Evolutionary conservation across 2,797 vertebrate genomes (phyloP), one percentile per base, ranked within the genome.

Genomic region (Etheostoma perlongum): DNA sequence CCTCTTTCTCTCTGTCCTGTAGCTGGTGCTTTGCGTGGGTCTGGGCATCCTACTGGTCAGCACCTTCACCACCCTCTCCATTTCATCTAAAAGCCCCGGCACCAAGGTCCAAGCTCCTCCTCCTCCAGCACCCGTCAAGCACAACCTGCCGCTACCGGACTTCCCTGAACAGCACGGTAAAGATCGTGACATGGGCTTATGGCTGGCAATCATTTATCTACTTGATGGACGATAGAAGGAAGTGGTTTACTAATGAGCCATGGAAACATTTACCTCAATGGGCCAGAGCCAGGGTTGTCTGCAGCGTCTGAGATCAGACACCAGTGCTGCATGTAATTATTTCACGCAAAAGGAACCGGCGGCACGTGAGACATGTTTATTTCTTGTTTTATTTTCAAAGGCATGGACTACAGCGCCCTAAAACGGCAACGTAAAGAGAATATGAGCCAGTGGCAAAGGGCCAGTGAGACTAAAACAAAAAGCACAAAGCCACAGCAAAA

Each of bases 1-100:
- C 1, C 6, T 51, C 53, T 58, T 25, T 60, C 36, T 70, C 51
- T 62, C 18, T 61, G 14, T 61, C 62, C 10, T 85, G 51, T 83
- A 99, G 98, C 92, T 99, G 70, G 97, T 99, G 73, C 93, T 99
- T 33, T 97, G 93, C 77, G 97, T 99, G 0, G 98, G 98, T 67
- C 95, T 99, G 78, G 96, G 97, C 6, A 96, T 99, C 86, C 95
- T 99, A 64, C 94, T 99, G 42, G 87, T 99, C 87, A 99, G 98
- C 89, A 99, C 98, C 0, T 92, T 98, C 51, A 97, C 96, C 79
- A 99, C 98, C 10, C 82, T 99, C 80, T 97, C 96, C 1, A 95
- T 96, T 19, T 95, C 93, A 0, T 91, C 95, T 81, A 95, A 95
- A 6, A 19, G 89, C 48, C 90, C 95, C 0, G 11, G 77, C 72